A percentile compares a stretch with the other conserved stretches of the same genome.
phyloP scores from a whole-genome alignment of 2,113 vertebrate genomes.

The Carassius gibelio region DNA sequence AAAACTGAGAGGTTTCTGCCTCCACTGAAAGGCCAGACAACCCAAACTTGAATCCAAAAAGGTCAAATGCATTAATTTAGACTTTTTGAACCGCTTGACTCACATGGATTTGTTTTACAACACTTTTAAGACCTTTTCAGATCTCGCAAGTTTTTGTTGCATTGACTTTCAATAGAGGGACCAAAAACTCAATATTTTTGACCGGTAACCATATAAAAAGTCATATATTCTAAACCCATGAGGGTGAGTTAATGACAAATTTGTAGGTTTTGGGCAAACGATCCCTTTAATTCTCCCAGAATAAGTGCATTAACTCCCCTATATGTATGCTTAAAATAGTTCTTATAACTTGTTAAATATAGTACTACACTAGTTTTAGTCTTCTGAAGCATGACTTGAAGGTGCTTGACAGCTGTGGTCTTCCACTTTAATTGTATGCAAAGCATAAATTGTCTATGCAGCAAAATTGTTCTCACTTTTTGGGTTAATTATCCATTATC shows the following conservation, averaged over 20 bases:
- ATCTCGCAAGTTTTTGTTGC: background rate
- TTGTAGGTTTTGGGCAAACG: too few species aligned
- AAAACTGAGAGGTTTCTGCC: background rate
- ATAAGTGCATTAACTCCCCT: background rate
- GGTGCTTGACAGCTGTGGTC: background rate
- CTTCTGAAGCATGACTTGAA: background rate
- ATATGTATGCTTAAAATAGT: background rate
- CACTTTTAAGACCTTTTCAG: background rate
- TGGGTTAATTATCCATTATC: background rate
- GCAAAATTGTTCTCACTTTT: background rate
- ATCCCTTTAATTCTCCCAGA: background rate
- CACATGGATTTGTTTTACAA: too few species aligned
- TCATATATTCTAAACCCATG: too few species aligned
- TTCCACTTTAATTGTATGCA: background rate
- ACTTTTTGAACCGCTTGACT: background rate
- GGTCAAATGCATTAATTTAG: background rate
- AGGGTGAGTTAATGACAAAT: too few species aligned
- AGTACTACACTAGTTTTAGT: too few species aligned
- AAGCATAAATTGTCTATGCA: background rate
- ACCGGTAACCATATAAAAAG: too few species aligned
- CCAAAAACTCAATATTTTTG: background rate
- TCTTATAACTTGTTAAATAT: background rate
- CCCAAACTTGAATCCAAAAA: too few species aligned
- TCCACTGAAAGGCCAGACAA: background rate
- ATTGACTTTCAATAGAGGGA: background rate